Percentiles rank a stretch among this genome's conserved stretches.
phyloP scores from a whole-genome alignment of 2,113 vertebrate genomes.

The Sinocyclocheilus grahami region DNA sequence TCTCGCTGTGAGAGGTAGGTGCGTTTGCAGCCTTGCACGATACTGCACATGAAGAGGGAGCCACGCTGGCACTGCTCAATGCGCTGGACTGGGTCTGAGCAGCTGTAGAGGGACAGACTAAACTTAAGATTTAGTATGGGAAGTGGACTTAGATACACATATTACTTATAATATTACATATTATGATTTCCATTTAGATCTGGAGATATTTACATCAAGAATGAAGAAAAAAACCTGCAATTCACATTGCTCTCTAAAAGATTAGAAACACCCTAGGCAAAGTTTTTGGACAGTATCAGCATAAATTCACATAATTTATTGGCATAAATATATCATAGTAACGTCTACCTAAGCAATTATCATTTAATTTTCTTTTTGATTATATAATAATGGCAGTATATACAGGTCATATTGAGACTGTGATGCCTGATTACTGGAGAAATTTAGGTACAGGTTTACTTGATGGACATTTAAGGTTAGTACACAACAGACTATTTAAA shows the following conservation, averaged over 20 bases:
- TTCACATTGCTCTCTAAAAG: neutral
- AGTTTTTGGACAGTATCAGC: neutral
- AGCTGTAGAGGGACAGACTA: conserved; percentile 81
- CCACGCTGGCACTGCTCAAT: conserved; percentile 96
- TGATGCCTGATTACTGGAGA: neutral
- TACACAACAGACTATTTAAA: too few species aligned
- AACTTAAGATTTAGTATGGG: conserved; percentile 59
- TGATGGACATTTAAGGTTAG: too few species aligned
- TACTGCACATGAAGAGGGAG: conserved; percentile 97
- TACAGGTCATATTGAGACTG: neutral
- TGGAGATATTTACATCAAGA: neutral
- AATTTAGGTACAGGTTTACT: neutral
- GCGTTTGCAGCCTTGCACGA: conserved; percentile 96
- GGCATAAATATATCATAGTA: neutral
- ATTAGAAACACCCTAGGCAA: neutral
- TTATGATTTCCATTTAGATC: neutral
- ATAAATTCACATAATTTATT: neutral
- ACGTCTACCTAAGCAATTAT: neutral
- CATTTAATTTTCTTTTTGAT: neutral
- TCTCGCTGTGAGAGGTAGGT: conserved; percentile 97
- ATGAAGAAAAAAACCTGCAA: neutral
- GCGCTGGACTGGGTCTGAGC: conserved; percentile 94
- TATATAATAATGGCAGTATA: neutral
- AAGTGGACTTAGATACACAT: conserved; percentile 41
- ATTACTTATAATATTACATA: neutral